Conservation (phyloP, 2,888 invertebrate species). For the Pristionchus mayeri region DNA sequence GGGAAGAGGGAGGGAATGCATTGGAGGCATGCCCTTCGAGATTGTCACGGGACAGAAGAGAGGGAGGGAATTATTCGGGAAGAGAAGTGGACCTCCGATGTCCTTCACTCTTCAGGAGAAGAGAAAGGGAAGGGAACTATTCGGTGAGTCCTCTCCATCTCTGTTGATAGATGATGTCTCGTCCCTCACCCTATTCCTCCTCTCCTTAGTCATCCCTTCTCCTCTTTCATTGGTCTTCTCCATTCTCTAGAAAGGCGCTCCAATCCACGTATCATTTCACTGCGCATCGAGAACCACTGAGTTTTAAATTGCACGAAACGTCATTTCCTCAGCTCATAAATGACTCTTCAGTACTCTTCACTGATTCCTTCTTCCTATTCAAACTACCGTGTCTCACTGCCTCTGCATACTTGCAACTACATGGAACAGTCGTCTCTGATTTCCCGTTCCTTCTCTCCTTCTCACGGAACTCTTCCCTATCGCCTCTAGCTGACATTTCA, state of each 20-base stretch:
- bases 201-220: background rate
- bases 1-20: background rate
- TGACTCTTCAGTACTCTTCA: no score
- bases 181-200: background rate
- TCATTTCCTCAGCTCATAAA: background rate
- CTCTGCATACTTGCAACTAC: no score
- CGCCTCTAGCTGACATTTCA: background rate
- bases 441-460: background rate
- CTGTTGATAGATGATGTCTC: background rate
- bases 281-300: background rate
- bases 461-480: background rate
- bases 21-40: conserved; percentile 16
- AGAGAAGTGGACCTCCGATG: conserved; percentile 40
- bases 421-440: background rate
- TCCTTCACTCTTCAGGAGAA: conserved; percentile 23
- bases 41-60: conserved; percentile 34
- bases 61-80: conserved; percentile 47
- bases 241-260: conserved; percentile 1
- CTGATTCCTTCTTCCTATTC: no score
- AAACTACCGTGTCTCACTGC: no score
- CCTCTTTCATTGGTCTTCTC: conserved; percentile 24
- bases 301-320: background rate
- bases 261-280: background rate
- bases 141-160: conserved; percentile 31
- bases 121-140: conserved; percentile 44